Evolutionary conservation across 2,888 invertebrate species (phyloP).

Genomic region (Drosophila colorata): DNA sequence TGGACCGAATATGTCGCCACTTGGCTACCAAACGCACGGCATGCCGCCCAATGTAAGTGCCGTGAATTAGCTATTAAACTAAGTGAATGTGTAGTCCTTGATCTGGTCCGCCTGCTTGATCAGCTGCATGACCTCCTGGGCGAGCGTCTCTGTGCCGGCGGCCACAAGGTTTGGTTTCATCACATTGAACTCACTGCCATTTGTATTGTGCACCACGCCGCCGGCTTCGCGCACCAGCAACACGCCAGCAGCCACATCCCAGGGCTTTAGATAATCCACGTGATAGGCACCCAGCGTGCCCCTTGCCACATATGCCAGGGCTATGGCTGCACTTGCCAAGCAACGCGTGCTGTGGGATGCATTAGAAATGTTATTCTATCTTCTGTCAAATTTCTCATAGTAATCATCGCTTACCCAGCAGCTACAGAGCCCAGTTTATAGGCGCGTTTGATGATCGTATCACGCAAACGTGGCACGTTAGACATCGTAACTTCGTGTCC

Average conservation of each 20-base stretch:
- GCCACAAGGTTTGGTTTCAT: constrained; percentile 87
- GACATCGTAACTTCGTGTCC: constrained; percentile 81
- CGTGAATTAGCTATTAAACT: constrained; percentile 8
- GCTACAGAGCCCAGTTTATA: constrained; percentile 78
- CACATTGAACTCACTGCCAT: constrained; percentile 86
- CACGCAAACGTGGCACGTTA: constrained; percentile 69
- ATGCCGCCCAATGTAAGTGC: constrained; percentile 86
- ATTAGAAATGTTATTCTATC: not conserved
- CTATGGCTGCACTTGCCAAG: constrained; percentile 90
- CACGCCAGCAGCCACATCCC: constrained; percentile 92
- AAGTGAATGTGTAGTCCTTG: constrained; percentile 71
- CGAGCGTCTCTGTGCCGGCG: constrained; percentile 85
- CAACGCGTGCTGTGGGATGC: constrained; percentile 85
- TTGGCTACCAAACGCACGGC: constrained; percentile 88
- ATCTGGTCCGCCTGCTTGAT: constrained; percentile 86
- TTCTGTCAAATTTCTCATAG: not conserved
- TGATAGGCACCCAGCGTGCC: constrained; percentile 89
- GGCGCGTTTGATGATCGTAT: constrained; percentile 80
- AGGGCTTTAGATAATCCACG: constrained; percentile 89
- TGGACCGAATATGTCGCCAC: constrained; percentile 85
- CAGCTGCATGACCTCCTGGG: constrained; percentile 85
- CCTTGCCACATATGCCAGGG: constrained; percentile 89
- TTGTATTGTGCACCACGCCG: constrained; percentile 88
- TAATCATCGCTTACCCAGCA: constrained; percentile 68
- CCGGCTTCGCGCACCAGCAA: constrained; percentile 91